Evolutionary conservation across 2,888 invertebrate species (phyloP).

Genomic region (Drosophila melanosoma): DNA sequence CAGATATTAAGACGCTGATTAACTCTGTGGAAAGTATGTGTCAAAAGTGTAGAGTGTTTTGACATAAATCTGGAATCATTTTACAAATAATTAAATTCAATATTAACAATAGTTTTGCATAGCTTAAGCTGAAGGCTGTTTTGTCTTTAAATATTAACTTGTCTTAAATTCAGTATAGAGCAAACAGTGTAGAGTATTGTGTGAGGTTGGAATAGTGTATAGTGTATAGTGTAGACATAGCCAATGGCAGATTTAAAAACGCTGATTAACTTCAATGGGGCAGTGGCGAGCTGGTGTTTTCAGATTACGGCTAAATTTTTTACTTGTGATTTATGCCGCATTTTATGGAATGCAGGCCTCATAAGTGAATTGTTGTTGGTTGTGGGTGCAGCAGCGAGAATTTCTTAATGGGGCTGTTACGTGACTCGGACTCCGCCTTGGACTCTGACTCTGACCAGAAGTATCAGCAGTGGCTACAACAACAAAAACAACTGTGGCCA

Average conservation of each 20-base stretch:
- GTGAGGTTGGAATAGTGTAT: too few relatives aligned
- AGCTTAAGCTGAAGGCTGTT: not conserved
- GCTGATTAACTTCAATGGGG: conserved; percentile 60
- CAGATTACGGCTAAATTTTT: conserved; percentile 50
- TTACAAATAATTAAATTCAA: not conserved
- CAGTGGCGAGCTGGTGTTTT: conserved; percentile 44
- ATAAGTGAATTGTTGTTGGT: conserved; percentile 27
- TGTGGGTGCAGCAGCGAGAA: conserved; percentile 59
- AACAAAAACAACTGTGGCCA: conserved; percentile 3
- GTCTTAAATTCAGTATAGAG: not conserved
- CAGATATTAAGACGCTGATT: not conserved
- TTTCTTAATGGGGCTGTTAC: conserved; percentile 72
- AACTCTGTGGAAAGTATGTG: not conserved
- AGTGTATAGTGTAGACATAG: conserved; percentile 21
- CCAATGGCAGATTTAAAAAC: conserved; percentile 53
- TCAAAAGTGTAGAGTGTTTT: not conserved
- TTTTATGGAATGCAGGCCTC: conserved; percentile 2
- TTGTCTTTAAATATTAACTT: not conserved
- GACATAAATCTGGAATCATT: not conserved
- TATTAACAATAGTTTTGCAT: not conserved
- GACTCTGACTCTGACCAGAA: conserved; percentile 16
- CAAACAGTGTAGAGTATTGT: not conserved
- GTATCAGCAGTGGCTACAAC: conserved; percentile 3
- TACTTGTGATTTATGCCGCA: conserved; percentile 71
- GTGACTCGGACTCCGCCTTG: conserved; percentile 45